Conservation (phyloP, 2,113 vertebrate genomes). For the Aphyosemion australe region DNA sequence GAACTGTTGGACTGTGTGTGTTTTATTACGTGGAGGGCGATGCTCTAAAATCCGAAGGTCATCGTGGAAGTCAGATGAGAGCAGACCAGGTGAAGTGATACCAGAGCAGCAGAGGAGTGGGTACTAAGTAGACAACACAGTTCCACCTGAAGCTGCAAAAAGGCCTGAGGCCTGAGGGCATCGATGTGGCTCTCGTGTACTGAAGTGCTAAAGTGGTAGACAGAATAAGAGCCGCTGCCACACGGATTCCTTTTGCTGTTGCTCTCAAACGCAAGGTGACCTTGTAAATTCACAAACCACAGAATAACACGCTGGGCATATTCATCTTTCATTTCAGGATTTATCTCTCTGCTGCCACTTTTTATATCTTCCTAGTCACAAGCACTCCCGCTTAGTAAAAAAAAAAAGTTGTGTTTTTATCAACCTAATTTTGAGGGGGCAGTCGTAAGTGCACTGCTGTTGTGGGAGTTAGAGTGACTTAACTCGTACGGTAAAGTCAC, state of each 20-base stretch:
- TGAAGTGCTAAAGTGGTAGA: slow-evolving; percentile 4
- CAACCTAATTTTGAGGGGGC: slow-evolving; percentile 3
- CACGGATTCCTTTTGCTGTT: slow-evolving; percentile 38
- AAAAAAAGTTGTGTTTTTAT: not conserved
- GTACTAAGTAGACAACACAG: slow-evolving; percentile 1
- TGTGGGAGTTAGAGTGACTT: slow-evolving; percentile 13
- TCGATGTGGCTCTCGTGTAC: slow-evolving; percentile 32
- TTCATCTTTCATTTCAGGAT: slow-evolving; percentile 40
- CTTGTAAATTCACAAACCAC: slow-evolving; percentile 50
- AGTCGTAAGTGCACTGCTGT: slow-evolving; percentile 17
- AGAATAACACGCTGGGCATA: slow-evolving; percentile 43
- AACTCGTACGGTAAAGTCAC: slow-evolving; percentile 39
- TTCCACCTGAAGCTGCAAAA: slow-evolving; percentile 34
- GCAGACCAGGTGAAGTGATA: slow-evolving; percentile 21
- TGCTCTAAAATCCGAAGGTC: slow-evolving; percentile 36
- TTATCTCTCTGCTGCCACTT: slow-evolving; percentile 44
- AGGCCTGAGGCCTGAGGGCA: slow-evolving; percentile 13
- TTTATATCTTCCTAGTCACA: slow-evolving; percentile 49
- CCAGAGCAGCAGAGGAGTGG: slow-evolving; percentile 10
- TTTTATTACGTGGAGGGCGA: slow-evolving; percentile 14
- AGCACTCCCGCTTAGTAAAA: slow-evolving; percentile 3
- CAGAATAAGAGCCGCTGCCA: slow-evolving; percentile 31
- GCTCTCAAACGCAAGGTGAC: slow-evolving; percentile 53
- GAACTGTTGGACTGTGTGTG: slow-evolving; percentile 18
- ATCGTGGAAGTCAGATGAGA: slow-evolving; percentile 14